Conservation (phyloP, 2,888 invertebrate genomes). For the Seladonia tumulorum region DNA sequence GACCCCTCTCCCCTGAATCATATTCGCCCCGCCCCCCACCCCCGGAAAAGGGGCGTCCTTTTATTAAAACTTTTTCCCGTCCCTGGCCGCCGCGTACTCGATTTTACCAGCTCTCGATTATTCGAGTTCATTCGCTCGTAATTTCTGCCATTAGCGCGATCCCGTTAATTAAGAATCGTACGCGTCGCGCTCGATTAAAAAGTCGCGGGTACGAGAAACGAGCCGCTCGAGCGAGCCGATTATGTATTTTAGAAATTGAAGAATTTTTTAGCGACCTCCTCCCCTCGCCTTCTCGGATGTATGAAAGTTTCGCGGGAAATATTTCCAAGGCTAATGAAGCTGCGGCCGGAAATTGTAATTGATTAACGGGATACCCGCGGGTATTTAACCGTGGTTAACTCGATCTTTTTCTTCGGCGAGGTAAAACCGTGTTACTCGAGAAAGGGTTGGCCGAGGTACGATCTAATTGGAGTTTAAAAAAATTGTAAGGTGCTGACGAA, state of each 20-base stretch:
- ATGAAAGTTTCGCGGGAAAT: not conserved
- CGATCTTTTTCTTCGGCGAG: not conserved
- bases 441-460: not conserved
- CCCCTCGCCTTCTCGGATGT: not conserved
- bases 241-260: not conserved
- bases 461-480: not conserved
- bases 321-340: not conserved
- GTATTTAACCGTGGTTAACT: not conserved
- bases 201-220: not conserved
- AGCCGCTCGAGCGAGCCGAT: not conserved
- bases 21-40: conserved; percentile 15
- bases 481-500: not conserved
- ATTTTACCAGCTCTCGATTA: conserved; percentile 53
- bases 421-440: not conserved
- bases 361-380: not conserved
- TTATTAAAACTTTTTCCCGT: conserved; percentile 48
- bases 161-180: conserved; percentile 41
- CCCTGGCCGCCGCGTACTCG: not conserved
- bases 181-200: not conserved
- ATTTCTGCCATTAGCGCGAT: conserved; percentile 32
- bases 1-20: conserved; percentile 33
- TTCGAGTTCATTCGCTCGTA: conserved; percentile 38
- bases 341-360: not conserved
- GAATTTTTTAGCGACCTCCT: not conserved
- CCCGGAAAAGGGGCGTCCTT: conserved; percentile 32